Evolutionary conservation across 37 sponge, comb jelly and placozoan genomes (phyloP).

Genomic region (Theonella swinhoei): DNA sequence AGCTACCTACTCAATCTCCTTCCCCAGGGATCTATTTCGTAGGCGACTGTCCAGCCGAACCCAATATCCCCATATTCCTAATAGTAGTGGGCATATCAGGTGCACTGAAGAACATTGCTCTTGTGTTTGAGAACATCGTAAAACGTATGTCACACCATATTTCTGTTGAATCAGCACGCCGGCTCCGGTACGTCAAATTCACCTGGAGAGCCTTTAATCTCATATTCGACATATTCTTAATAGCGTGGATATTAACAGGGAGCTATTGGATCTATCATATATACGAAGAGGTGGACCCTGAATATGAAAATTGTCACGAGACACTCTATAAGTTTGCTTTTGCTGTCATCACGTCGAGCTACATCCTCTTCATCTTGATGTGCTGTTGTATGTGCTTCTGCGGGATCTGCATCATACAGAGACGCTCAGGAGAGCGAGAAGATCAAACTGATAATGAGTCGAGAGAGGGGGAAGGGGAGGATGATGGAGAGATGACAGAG

Average conservation of each 20-base stretch:
- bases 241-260: conserved; percentile 59
- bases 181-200: conserved; percentile 3
- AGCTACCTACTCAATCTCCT: neutral
- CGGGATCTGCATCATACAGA: conserved; percentile 11
- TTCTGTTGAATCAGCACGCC: neutral
- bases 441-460: neutral
- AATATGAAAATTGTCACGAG: conserved; percentile 31
- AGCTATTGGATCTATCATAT: conserved; percentile 68
- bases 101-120: conserved; percentile 50
- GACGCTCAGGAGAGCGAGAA: neutral
- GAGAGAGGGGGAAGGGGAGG: neutral
- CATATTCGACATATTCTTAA: conserved; percentile 58
- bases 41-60: conserved; percentile 45
- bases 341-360: conserved; percentile 58
- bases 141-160: neutral
- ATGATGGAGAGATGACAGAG: neutral
- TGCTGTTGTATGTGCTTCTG: conserved; percentile 55
- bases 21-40: conserved; percentile 34
- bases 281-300: conserved; percentile 36
- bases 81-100: conserved; percentile 49
- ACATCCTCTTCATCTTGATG: conserved; percentile 41
- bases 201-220: conserved; percentile 46
- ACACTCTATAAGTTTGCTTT: conserved; percentile 76
- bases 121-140: conserved; percentile 48
- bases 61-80: conserved; percentile 60